Percentiles rank a stretch among this genome's conserved stretches.
These are phyloP conservation scores for Neogobius melanostomus DNA, from an alignment of 2,113 vertebrate genomes.

Conservation along the genomic window DNA sequence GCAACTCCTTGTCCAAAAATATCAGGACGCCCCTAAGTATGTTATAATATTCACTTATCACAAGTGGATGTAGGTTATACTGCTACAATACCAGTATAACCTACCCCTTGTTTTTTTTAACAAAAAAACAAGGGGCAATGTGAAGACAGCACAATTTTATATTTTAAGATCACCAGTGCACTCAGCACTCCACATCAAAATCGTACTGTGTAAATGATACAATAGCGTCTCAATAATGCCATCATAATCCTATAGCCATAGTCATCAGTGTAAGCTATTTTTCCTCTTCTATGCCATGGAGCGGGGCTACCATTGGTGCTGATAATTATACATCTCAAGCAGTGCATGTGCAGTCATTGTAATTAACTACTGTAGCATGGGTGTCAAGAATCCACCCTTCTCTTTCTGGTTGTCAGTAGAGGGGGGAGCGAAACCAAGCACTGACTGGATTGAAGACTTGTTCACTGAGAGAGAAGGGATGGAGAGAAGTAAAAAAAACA, in stretches of 20 bases:
- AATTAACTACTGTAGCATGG: constrained; percentile 71
- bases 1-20: too few species aligned
- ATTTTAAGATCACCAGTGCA: neutral
- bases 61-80: too few species aligned
- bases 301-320: constrained; percentile 35
- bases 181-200: neutral
- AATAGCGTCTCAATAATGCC: constrained; percentile 16
- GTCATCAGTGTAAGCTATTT: constrained; percentile 24
- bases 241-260: neutral
- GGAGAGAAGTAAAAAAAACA: constrained; percentile 22
- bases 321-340: constrained; percentile 71
- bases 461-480: neutral
- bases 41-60: too few species aligned
- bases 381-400: constrained; percentile 65
- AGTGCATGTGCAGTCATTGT: constrained; percentile 59
- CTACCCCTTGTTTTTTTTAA: too few species aligned
- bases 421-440: neutral
- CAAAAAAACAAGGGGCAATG: too few species aligned
- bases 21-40: too few species aligned
- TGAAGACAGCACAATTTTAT: neutral
- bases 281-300: constrained; percentile 28
- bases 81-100: too few species aligned
- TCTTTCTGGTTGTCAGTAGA: constrained; percentile 48
- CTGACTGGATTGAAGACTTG: neutral
- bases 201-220: constrained; percentile 4